Percentiles rank a stretch among this genome's conserved stretches.
Conservation (phyloP, 2,888 invertebrate species). For the Tridacna gigas region DNA sequence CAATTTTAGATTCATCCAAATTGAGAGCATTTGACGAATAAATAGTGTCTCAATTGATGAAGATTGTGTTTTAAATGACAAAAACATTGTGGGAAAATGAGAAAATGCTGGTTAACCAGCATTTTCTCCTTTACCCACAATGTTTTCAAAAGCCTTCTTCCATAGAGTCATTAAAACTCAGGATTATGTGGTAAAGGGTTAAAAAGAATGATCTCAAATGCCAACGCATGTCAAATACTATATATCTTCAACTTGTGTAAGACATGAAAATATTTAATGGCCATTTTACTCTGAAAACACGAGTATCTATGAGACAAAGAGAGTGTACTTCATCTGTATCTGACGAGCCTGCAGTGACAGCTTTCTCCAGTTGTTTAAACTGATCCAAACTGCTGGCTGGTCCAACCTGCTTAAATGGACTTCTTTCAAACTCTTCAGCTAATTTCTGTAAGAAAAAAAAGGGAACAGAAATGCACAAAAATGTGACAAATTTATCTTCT, state of each 20-base stretch:
- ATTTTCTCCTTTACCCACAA: neutral
- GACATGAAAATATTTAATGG: too few species aligned
- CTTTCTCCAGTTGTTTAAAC: conserved; percentile 52
- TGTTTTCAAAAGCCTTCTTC: neutral
- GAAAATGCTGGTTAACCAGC: neutral
- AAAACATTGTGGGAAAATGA: neutral
- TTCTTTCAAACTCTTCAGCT: conserved; percentile 62
- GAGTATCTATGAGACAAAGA: too few species aligned
- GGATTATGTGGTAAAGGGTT: neutral
- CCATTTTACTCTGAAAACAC: too few species aligned
- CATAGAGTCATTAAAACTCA: neutral
- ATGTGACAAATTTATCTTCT: too few species aligned
- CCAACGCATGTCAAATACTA: too few species aligned
- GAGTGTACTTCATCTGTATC: conserved; percentile 37
- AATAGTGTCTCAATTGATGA: too few species aligned
- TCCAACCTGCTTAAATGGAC: conserved; percentile 53
- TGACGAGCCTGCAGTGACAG: conserved; percentile 48
- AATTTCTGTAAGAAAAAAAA: conserved; percentile 44
- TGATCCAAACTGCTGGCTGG: conserved; percentile 31
- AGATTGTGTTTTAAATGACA: too few species aligned
- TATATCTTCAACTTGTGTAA: too few species aligned
- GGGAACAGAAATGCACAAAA: too few species aligned
- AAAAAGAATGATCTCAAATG: too few species aligned
- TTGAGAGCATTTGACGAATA: too few species aligned
- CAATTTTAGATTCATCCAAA: too few species aligned